Base-by-base conservation (phyloP, 2,888 invertebrate species). In the Ophion ellenae region DNA sequence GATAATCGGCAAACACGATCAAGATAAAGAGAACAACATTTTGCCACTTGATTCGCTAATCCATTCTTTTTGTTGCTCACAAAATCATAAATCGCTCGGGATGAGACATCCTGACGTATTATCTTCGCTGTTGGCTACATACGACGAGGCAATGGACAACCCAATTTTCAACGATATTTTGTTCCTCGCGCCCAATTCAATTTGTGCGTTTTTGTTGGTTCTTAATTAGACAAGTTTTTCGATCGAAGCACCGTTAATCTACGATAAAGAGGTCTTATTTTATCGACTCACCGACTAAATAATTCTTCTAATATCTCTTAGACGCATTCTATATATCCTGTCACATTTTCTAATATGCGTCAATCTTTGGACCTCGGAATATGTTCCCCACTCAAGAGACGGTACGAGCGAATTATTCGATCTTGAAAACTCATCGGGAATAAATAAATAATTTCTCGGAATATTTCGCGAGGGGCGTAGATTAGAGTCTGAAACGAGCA, bases 391-490 rank as follows among this genome's bases (percentile, higher is more conserved):
- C 80, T 40, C 83, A 76, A 59, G 76, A 83, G 64, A 81, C 71
- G 9, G 59, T 67, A 76, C 59, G 53, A 74, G 67, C 66, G 67
- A 57, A 74, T 73, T 28, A 17, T 36, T 59, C 2, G 59, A 67
- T 75, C 47, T 78, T 57, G 57, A 61, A 75, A 80, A 64, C 61
- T 36, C 76, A 80, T 73, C 73, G 61, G 61, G 45, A 67, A 73
- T 73, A 69, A 83, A 86, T 86, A 86, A 86, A 86, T 86, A 73
- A 74, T 59, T 63, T 83, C 81, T 77, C 85, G 85, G 85, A 83
- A 83, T 86, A 83, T 86, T 83, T 80, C 76, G 80, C 69, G 57
- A 24, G 63, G 2, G 17, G 53, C 53, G 20, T 10, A 20, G n/a
- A n/a, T 67, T 36, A 53, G 14, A 53, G 17, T 61, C 32, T 63